A percentile compares a stretch with the other conserved stretches of the same genome.
Evolutionary conservation across 2,113 vertebrate species (phyloP).

Genomic region (Ramphastos sulfuratus): DNA sequence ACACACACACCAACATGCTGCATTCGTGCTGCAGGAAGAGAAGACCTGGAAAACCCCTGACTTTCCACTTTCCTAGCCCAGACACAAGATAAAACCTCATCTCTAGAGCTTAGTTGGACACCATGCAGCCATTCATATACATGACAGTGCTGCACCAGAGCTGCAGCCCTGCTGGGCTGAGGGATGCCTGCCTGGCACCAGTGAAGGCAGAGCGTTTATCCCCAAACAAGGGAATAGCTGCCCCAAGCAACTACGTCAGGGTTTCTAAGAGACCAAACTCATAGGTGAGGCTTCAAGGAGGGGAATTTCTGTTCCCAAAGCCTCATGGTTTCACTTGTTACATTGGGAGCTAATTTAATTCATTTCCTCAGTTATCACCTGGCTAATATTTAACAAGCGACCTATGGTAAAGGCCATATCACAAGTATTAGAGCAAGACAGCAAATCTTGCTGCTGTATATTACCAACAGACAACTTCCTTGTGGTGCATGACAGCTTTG

Average conservation of each 20-base stretch:
- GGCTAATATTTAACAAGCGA: constrained; percentile 40
- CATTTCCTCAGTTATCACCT: background rate
- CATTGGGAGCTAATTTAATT: background rate
- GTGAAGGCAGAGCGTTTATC: background rate
- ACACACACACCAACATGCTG: background rate
- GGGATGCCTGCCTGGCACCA: background rate
- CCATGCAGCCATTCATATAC: background rate
- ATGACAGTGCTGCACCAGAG: background rate
- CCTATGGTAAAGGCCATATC: background rate
- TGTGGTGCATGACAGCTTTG: background rate
- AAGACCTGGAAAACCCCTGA: background rate
- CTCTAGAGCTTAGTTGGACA: background rate
- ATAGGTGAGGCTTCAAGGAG: background rate
- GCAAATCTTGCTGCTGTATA: background rate
- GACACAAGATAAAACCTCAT: background rate
- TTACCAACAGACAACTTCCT: background rate
- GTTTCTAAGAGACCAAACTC: background rate
- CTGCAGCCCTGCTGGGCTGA: background rate
- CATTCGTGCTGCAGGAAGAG: background rate
- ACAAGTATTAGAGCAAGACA: background rate
- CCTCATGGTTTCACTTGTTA: background rate
- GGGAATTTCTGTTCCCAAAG: background rate
- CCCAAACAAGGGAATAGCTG: background rate
- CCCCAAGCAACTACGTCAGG: background rate
- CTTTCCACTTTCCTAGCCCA: background rate